Conservation (phyloP, 2,797 vertebrate genomes). For the Pachyuromys duprasi region DNA sequence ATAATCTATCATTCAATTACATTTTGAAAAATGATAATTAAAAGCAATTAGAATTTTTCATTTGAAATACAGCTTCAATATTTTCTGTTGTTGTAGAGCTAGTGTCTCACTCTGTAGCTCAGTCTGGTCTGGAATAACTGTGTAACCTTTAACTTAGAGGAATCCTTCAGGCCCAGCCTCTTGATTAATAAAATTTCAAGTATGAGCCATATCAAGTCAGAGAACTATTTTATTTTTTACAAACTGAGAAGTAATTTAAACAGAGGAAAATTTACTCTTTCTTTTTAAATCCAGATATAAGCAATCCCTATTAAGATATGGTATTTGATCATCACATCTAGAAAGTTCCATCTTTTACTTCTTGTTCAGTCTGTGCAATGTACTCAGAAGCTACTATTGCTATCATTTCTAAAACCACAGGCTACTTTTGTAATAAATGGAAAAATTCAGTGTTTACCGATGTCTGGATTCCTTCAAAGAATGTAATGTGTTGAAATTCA, state of each 20-base stretch:
- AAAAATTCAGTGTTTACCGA: background rate
- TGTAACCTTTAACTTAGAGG: background rate
- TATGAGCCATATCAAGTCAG: background rate
- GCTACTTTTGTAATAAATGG: background rate
- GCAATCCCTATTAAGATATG: background rate
- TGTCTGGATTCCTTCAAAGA: background rate
- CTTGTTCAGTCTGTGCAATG: background rate
- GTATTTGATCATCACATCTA: background rate
- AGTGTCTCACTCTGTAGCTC: too few species aligned
- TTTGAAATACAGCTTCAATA: background rate
- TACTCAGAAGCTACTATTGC: background rate
- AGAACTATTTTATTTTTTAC: background rate
- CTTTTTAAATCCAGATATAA: background rate
- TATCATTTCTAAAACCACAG: background rate
- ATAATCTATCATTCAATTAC: background rate
- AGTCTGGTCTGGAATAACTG: background rate
- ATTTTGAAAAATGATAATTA: slow-evolving; percentile 13
- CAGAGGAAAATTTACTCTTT: background rate
- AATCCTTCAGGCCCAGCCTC: too few species aligned
- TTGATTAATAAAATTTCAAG: background rate
- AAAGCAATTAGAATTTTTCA: background rate
- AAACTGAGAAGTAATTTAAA: background rate
- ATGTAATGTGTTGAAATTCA: background rate
- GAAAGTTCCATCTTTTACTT: background rate
- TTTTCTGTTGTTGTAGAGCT: background rate